Evolutionary conservation across 2,888 invertebrate species (phyloP).

Genomic region (Hirtodrosophila duncani): DNA sequence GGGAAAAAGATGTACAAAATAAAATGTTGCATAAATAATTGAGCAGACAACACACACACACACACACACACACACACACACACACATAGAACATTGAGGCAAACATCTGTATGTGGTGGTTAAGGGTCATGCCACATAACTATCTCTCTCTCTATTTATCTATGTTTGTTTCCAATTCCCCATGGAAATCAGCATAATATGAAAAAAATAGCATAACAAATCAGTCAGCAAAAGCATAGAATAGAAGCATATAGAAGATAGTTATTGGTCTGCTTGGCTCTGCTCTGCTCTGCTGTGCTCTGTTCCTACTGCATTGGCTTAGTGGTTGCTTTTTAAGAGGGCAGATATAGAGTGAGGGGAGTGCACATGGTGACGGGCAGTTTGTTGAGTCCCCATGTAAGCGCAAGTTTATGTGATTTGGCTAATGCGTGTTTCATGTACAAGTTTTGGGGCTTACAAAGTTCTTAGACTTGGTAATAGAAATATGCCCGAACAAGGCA

Average conservation of each 20-base stretch:
- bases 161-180: slow-evolving; percentile 60
- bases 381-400: slow-evolving; percentile 32
- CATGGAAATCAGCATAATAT: slow-evolving; percentile 74
- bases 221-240: slow-evolving; percentile 23
- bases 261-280: no score
- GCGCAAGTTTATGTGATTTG: slow-evolving; percentile 31
- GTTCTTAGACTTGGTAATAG: no score
- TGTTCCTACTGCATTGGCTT: no score
- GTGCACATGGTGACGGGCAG: no score
- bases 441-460: no score
- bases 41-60: slow-evolving; percentile 25
- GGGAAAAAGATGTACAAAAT: slow-evolving; percentile 35
- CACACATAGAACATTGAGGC: slow-evolving; percentile 29
- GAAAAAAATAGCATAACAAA: slow-evolving; percentile 42
- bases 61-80: slow-evolving; percentile 29
- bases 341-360: neutral
- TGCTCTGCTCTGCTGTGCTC: no score
- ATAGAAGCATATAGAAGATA: slow-evolving; percentile 3
- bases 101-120: neutral
- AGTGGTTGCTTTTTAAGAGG: no score
- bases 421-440: slow-evolving; percentile 49
- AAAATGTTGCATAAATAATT: slow-evolving; percentile 62
- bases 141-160: neutral
- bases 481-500: no score
- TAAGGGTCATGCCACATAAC: slow-evolving; percentile 30